Base-by-base conservation (phyloP, 2,113 vertebrate species). In the Chionis minor region DNA sequence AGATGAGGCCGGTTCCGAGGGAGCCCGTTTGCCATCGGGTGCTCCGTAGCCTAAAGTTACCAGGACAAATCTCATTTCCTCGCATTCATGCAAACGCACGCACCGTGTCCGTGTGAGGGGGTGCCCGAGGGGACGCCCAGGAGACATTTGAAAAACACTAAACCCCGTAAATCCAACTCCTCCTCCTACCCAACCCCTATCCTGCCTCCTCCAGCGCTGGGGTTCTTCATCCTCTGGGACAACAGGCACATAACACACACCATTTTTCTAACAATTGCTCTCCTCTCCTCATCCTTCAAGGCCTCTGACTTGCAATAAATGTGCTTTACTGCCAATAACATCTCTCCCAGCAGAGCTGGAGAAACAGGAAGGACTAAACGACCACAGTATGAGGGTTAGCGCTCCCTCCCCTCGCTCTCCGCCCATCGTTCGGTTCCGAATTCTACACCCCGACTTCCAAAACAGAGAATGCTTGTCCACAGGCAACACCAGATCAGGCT, bases 241-340 rank as follows among this genome's bases (percentile, higher is more conserved):
- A 38, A 24, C 0, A 0, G 26, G 38, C 15, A 7, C 2, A 2
- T 3, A 24, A 23, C 16, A 8, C 1, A 15, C 51, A 22, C 9
- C 16, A 2, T 24, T 35, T 52, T 35, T 44, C 42, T 24, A 27
- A 62, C 12, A 4, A 14, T 4, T 3, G 12, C 61, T 59, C 56
- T 63, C 22, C 52, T 49, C 40, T 62, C 58, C 65, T 77, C 10
- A 1, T n/a, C 32, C 61, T 81, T 66, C 8, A 2, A 86, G 62
- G 55, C 23, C 40, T 40, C 47, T 11, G 49, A 4, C 28, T 56
- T 26, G 16, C 1, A 1, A 49, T 17, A 54, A 82, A 45, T 1
- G 21, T 30, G 5, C 24, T 70, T 94, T 26, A 54, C 23, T 14
- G 5, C 35, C 30, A 20, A 35, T 0, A 52, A 22, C 10, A 12